Percentiles rank a stretch among this genome's conserved stretches.
Evolutionary conservation across 2,888 invertebrate genomes (phyloP).

Genomic region (Drosophila parthenogenetica): DNA sequence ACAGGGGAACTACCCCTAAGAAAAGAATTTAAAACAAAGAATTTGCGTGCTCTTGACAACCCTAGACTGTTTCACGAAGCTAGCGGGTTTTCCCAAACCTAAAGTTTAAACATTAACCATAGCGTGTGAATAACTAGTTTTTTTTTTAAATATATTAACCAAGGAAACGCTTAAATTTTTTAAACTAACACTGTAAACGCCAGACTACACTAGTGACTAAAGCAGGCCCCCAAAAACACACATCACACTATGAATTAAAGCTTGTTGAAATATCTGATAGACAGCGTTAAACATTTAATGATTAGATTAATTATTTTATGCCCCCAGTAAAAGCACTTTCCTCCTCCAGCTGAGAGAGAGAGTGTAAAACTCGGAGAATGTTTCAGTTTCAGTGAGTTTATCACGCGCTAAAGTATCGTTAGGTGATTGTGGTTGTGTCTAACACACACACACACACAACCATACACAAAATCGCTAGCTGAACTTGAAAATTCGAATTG

Average conservation of each 20-base stretch:
- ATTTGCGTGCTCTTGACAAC: not conserved
- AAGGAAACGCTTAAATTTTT: too few relatives aligned
- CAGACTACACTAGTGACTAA: too few relatives aligned
- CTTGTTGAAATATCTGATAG: constrained; percentile 6
- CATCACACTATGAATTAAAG: too few relatives aligned
- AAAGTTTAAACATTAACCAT: not conserved
- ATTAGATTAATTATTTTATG: constrained; percentile 28
- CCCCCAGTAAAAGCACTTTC: constrained; percentile 5
- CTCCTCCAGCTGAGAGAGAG: not conserved
- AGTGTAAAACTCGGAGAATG: constrained; percentile 6
- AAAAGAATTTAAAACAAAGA: too few relatives aligned
- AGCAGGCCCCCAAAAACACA: too few relatives aligned
- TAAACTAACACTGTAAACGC: too few relatives aligned
- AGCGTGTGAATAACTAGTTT: constrained; percentile 11
- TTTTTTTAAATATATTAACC: not conserved
- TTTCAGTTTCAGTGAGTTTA: constrained; percentile 16
- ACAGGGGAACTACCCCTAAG: too few relatives aligned
- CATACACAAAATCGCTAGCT: constrained; percentile 12
- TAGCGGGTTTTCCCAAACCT: too few relatives aligned
- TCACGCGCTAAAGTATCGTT: constrained; percentile 26
- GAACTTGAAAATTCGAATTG: constrained; percentile 58
- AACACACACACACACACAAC: constrained; percentile 3
- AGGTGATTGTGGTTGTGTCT: constrained; percentile 44
- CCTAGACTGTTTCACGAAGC: not conserved
- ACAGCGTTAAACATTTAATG: constrained; percentile 7